Evolutionary conservation across 2,113 vertebrate species (phyloP).

Genomic region (Poecile atricapillus): DNA sequence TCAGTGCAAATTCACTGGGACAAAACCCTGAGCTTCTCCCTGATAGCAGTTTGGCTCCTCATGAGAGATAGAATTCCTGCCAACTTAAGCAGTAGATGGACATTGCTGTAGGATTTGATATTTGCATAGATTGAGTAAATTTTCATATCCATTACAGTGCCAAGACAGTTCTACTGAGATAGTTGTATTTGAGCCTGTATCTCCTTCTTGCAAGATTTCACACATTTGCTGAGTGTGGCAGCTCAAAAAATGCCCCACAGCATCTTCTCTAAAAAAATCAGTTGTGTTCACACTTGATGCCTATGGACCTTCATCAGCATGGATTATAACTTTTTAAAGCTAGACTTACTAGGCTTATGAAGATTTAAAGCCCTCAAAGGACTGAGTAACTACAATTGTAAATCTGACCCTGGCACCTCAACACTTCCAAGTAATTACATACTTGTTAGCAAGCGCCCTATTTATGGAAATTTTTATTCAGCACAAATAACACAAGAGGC

Average conservation of each 20-base stretch:
- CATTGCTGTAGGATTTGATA: background rate
- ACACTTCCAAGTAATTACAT: background rate
- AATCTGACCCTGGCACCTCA: background rate
- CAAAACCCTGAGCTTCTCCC: background rate
- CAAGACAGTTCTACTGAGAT: background rate
- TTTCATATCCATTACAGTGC: background rate
- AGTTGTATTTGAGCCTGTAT: background rate
- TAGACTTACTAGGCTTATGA: background rate
- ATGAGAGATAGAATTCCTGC: background rate
- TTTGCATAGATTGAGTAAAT: background rate
- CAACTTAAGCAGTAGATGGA: background rate
- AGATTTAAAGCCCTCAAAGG: background rate
- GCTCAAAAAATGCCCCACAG: background rate
- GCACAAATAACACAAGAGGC: background rate
- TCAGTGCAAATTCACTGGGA: background rate
- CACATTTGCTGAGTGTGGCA: background rate
- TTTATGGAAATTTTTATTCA: background rate
- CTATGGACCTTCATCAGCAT: background rate
- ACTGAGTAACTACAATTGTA: background rate
- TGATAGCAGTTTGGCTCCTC: background rate
- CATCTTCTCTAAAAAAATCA: background rate
- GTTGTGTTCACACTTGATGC: background rate
- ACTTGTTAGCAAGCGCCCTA: background rate
- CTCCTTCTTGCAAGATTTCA: background rate
- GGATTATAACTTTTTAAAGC: background rate